Percentiles rank a stretch among this genome's conserved stretches.
Conservation (phyloP, 2,888 invertebrate species). For the Aspidapion aeneum region DNA sequence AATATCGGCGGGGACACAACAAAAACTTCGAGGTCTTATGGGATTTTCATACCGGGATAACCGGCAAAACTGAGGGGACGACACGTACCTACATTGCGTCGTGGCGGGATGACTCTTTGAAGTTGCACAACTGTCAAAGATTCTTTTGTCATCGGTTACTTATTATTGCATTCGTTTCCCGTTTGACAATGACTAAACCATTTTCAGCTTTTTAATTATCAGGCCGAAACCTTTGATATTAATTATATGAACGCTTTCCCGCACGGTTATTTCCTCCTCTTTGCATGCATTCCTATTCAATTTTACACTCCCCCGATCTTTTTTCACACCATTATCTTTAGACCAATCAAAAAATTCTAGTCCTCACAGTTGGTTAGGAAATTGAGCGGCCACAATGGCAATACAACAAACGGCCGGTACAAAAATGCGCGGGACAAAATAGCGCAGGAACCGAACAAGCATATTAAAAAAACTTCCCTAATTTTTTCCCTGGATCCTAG, state of each 20-base stretch:
- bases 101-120: conserved; percentile 47
- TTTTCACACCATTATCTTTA: conserved; percentile 7
- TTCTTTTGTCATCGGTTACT: conserved; percentile 49
- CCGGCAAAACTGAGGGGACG: conserved; percentile 38
- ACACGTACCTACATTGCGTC: conserved; percentile 34
- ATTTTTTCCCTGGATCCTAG: no score
- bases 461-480: no score
- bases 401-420: no score
- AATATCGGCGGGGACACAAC: conserved; percentile 36
- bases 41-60: conserved; percentile 44
- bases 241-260: conserved; percentile 34
- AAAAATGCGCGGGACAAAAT: no score
- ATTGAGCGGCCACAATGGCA: no score
- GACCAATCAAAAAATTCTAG: background rate
- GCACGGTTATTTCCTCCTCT: conserved; percentile 19
- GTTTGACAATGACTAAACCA: conserved; percentile 48
- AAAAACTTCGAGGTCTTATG: conserved; percentile 26
- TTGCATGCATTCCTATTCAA: conserved; percentile 21
- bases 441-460: no score
- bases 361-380: no score
- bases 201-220: conserved; percentile 49
- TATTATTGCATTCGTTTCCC: conserved; percentile 50
- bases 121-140: conserved; percentile 46
- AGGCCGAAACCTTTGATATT: conserved; percentile 44
- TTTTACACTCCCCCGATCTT: conserved; percentile 18